Percentiles rank a stretch among this genome's conserved stretches.
phyloP scores from a whole-genome alignment of 2,797 vertebrate species.

The Aphelocoma californica region DNA sequence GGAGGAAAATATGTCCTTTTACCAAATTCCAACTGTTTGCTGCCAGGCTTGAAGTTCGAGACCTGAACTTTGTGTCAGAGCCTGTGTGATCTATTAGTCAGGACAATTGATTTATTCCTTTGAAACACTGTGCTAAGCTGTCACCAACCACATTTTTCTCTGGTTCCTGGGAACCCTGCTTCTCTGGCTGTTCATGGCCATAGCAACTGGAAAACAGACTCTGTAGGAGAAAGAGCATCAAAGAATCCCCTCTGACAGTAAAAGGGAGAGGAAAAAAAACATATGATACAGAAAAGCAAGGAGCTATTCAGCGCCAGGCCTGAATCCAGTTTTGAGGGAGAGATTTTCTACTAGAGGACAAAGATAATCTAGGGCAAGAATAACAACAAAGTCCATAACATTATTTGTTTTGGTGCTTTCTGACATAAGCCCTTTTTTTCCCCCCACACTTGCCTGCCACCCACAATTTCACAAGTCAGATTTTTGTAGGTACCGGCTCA shows the following conservation, averaged over 20 bases:
- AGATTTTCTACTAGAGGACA: background rate
- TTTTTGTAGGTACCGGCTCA: background rate
- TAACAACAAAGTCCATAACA: background rate
- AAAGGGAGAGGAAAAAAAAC: background rate
- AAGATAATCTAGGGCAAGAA: background rate
- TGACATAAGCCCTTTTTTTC: background rate
- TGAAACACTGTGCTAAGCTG: background rate
- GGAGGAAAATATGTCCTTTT: background rate
- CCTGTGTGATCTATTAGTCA: background rate
- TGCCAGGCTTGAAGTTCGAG: background rate
- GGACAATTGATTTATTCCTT: background rate
- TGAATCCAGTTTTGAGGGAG: background rate
- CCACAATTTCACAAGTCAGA: background rate
- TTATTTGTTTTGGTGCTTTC: background rate
- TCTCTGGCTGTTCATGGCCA: background rate
- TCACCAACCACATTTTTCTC: background rate
- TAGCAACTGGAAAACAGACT: conserved; percentile 17
- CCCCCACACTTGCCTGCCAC: background rate
- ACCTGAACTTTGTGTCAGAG: background rate
- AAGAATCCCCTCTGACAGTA: background rate
- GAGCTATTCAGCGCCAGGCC: background rate
- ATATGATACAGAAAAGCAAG: background rate
- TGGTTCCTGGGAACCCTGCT: background rate
- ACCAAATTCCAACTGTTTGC: background rate
- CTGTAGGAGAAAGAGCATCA: background rate